Evolutionary conservation across 1,140 invertebrate genomes (phyloP).

Genomic region (Aplysia californica): DNA sequence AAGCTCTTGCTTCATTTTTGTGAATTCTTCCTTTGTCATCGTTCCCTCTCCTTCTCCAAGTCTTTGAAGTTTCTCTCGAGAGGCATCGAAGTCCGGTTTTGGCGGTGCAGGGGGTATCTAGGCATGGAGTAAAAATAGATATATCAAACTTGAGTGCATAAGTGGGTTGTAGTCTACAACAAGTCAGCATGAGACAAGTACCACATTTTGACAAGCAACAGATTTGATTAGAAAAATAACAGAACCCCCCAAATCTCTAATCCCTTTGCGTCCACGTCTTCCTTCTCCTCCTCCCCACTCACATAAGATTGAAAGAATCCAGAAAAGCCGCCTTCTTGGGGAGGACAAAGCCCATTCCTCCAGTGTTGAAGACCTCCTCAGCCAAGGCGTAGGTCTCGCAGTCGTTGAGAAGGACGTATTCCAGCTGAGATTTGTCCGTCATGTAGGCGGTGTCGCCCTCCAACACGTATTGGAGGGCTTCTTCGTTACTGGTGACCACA

Average conservation of each 20-base stretch:
- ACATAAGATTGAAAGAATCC: slow-evolving; percentile 46
- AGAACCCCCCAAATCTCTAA: too few relatives aligned
- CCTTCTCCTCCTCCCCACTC: too few relatives aligned
- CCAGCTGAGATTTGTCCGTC: slow-evolving; percentile 42
- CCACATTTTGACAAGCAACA: too few relatives aligned
- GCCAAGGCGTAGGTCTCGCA: slow-evolving; percentile 43
- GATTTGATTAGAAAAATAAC: too few relatives aligned
- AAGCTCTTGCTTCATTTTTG: slow-evolving; percentile 99
- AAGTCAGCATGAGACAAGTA: too few relatives aligned
- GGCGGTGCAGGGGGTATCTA: slow-evolving; percentile 99
- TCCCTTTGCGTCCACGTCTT: too few relatives aligned
- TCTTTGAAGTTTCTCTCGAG: slow-evolving; percentile 96
- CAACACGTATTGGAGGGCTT: too few relatives aligned
- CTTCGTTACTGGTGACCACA: too few relatives aligned
- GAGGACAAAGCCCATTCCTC: slow-evolving; percentile 47
- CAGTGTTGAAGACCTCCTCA: slow-evolving; percentile 52
- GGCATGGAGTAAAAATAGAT: slow-evolving; percentile 29
- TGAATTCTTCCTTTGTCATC: slow-evolving; percentile 98
- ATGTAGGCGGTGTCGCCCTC: too few relatives aligned
- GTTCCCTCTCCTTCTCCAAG: slow-evolving; percentile 98
- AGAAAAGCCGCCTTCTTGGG: slow-evolving; percentile 44
- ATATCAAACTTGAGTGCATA: too few relatives aligned
- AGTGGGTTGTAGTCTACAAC: too few relatives aligned
- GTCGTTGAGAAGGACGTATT: slow-evolving; percentile 42
- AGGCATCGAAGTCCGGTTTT: slow-evolving; percentile 98